Evolutionary conservation across 2,797 vertebrate genomes (phyloP), one percentile per base, ranked within the genome.

Genomic region (Hippopotamyrus pictus): DNA sequence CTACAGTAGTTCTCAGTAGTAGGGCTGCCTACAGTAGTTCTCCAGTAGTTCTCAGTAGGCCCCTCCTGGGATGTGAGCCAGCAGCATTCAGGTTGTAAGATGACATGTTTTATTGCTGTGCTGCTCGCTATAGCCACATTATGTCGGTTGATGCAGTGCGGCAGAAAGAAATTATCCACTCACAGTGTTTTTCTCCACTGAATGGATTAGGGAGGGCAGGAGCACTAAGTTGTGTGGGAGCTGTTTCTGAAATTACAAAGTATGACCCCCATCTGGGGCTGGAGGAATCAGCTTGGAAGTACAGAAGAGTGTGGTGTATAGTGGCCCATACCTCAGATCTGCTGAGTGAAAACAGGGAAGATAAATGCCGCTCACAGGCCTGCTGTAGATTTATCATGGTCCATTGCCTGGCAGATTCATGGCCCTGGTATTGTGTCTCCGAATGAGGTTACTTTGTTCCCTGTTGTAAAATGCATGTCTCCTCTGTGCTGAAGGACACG

Each of bases 341-440:
- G 59, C 88, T 29, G 41, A 41, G 5, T 89, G 88, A 59, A 89
- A 89, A 69, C 53, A 83, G 9, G 25, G 33, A 59, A 65, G 54
- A 51, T 59, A 57, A 86, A 48, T 62, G 82, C 50, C 2, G 8
- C 51, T 33, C 57, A 59, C 44, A 84, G 82, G 41, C 22, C 22
- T 69, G 57, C 19, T 48, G 88, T 62, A 48, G 53, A 89, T 89
- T 89, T 84, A 59, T 89, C 44, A 33, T 50, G 37, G 33, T 44
- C 25, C 44, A 48, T 54, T 84, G 79, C 73, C 44, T 29, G 88
- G 88, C 57, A 89, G 82, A 89, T 89, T 89, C 29, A 89, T 69
- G 46, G 82, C 88, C 17, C 19, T 53, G 25, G 54, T 53, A 33
- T 86, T 89, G 88, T 89, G 22, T 29, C 57, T 89, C 33, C 22